Evolutionary conservation across 92 coral and sea anemone genomes (phyloP), one percentile per base, ranked within the genome.

Genomic region (Desmophyllum pertusum): DNA sequence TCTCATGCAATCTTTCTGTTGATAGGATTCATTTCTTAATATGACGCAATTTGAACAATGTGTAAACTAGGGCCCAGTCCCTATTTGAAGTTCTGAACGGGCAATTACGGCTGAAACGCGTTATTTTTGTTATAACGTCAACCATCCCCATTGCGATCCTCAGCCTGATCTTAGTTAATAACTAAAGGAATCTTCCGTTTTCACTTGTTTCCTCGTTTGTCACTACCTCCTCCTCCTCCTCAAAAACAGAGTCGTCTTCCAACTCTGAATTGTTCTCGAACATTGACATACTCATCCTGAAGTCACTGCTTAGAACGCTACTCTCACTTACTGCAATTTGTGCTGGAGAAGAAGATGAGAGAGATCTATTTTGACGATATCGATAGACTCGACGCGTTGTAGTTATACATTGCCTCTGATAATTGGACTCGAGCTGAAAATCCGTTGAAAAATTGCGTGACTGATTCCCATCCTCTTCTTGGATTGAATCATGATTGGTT

Each of bases 261-360:
- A 27, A 33, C n/a, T 59, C 65, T 59, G 65, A 57, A 19, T 15
- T 35, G 33, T 29, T 62, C 67, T 62, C 67, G 31, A 62, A 10
- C 11, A 27, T 62, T 27, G 71, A 67, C 15, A 67, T 33, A 38
- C 42, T 37, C 73, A 38, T 38, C 42, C 73, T 67, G n/a, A 19
- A 36, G 73, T 71, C 76, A 38, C 30, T 15, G 36, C 77, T 46
- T 13, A 72, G 0, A n/a, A n/a, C 57, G n/a, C 77, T 72, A 46
- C 77, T 72, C 53, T 72, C 77, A n/a, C 77, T 41, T 27, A 42
- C 6, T 46, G 53, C 77, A 7, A 72, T 72, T 41, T n/a, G 77
- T 43, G 38, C n/a, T 29, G 36, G 57, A n/a, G 10, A 9, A 30
- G 27, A 17, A 15, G 45, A 35, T 67, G 25, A 15, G 11, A 36